phyloP scores from a whole-genome alignment of 2,797 vertebrate species.

The Eulemur coronatus region DNA sequence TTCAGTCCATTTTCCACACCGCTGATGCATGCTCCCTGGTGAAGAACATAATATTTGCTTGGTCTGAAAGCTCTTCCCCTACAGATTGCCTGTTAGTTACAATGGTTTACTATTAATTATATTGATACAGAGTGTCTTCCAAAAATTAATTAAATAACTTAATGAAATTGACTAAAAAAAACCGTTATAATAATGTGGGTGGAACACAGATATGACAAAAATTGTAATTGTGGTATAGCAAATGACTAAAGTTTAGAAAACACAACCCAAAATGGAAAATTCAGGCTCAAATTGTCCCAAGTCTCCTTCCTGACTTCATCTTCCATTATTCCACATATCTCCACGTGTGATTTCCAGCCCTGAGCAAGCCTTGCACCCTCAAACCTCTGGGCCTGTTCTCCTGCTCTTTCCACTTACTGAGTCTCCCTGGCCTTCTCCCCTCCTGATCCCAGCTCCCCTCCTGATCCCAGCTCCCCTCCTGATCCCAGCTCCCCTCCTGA shows the following conservation, averaged over 20 bases:
- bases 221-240: background rate
- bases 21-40: background rate
- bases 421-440: background rate
- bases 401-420: background rate
- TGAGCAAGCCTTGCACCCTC: background rate
- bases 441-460: background rate
- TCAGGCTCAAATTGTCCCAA: background rate
- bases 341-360: background rate
- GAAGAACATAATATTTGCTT: background rate
- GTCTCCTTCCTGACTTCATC: background rate
- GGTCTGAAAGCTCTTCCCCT: background rate
- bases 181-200: background rate
- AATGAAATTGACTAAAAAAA: background rate
- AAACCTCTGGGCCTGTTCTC: background rate
- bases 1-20: background rate
- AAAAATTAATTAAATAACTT: slow-evolving; percentile 25
- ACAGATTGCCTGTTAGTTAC: background rate
- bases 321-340: background rate
- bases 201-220: background rate
- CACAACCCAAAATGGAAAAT: background rate
- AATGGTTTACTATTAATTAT: background rate
- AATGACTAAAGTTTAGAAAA: background rate
- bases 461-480: no score
- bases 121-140: background rate
- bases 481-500: background rate